These are phyloP conservation scores for Chelidonichthys spinosus DNA, from an alignment of 2,797 vertebrate species.

Conservation along the genomic window DNA sequence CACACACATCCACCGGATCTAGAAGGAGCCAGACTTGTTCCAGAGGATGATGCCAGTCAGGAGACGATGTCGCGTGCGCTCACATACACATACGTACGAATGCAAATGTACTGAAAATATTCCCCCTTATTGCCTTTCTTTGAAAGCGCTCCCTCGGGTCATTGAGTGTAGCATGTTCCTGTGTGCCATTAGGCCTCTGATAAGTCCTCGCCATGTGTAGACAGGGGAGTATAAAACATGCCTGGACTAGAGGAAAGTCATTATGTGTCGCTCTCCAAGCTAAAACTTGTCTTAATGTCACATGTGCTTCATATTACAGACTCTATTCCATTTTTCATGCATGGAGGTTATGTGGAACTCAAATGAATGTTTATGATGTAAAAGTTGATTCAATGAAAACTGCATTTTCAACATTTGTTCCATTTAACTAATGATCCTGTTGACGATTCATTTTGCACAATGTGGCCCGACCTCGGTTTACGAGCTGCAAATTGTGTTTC, in stretches of 20 bases:
- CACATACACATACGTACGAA: constrained; percentile 27
- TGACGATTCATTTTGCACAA: constrained; percentile 39
- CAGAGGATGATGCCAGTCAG: constrained; percentile 80
- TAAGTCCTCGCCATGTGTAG: constrained; percentile 61
- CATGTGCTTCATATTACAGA: constrained; percentile 65
- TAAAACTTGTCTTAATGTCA: constrained; percentile 53
- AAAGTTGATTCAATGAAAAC: constrained; percentile 3
- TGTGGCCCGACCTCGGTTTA: constrained; percentile 39
- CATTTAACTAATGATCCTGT: constrained; percentile 17
- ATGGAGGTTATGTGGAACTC: constrained; percentile 25
- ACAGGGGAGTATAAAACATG: constrained; percentile 51
- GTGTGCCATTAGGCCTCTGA: constrained; percentile 66
- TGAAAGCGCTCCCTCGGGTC: constrained; percentile 57
- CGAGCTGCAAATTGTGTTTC: constrained; percentile 42
- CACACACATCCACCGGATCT: constrained; percentile 63
- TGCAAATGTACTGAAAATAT: constrained; percentile 42
- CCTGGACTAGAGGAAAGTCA: constrained; percentile 44
- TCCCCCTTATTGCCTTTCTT: constrained; percentile 52
- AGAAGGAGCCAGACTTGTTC: constrained; percentile 70
- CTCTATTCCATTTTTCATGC: constrained; percentile 22
- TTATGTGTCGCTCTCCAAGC: constrained; percentile 56
- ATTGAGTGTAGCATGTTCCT: constrained; percentile 68
- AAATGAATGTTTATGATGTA: constrained; percentile 19
- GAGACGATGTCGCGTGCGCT: constrained; percentile 39
- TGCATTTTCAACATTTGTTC: neutral